These are phyloP conservation scores for Andricus grossulariae DNA, from an alignment of 1,140 invertebrate genomes.

Conservation along the genomic window DNA sequence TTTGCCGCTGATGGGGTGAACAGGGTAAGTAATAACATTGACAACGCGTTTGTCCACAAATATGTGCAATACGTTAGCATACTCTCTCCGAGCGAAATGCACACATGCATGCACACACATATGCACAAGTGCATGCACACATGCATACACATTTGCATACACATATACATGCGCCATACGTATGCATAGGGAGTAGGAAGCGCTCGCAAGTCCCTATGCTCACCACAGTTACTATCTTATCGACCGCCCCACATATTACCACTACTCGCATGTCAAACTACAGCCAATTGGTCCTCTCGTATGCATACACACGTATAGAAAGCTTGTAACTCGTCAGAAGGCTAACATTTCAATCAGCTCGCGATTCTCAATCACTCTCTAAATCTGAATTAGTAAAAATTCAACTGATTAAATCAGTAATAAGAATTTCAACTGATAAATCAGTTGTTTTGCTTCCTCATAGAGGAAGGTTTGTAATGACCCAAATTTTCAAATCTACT, in stretches of 20 bases:
- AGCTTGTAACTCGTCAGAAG: slow-evolving; percentile 11
- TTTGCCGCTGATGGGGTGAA: not conserved
- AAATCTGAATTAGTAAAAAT: too few species aligned
- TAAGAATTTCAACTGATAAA: not conserved
- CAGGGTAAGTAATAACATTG: slow-evolving; percentile 34
- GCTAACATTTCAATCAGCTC: slow-evolving; percentile 16
- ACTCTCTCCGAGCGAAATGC: not conserved
- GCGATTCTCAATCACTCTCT: not conserved
- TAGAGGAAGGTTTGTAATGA: too few species aligned
- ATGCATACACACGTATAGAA: slow-evolving; percentile 11
- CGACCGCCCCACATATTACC: slow-evolving; percentile 41
- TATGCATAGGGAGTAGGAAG: slow-evolving; percentile 4
- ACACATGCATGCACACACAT: not conserved
- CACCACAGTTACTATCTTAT: slow-evolving; percentile 29
- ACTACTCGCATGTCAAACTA: slow-evolving; percentile 33
- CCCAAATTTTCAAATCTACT: too few species aligned
- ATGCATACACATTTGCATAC: too few species aligned
- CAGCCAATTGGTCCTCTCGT: slow-evolving; percentile 26
- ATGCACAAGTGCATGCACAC: not conserved
- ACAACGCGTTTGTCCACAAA: slow-evolving; percentile 6
- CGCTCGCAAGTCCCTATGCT: slow-evolving; percentile 28
- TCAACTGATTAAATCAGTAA: not conserved
- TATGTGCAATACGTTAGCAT: slow-evolving; percentile 10
- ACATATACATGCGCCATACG: not conserved
- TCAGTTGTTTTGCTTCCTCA: too few species aligned